Evolutionary conservation across 64 coral and sea anemone species (phyloP), one percentile per base, ranked within the genome.

Genomic region (Actinia tenebrosa): DNA sequence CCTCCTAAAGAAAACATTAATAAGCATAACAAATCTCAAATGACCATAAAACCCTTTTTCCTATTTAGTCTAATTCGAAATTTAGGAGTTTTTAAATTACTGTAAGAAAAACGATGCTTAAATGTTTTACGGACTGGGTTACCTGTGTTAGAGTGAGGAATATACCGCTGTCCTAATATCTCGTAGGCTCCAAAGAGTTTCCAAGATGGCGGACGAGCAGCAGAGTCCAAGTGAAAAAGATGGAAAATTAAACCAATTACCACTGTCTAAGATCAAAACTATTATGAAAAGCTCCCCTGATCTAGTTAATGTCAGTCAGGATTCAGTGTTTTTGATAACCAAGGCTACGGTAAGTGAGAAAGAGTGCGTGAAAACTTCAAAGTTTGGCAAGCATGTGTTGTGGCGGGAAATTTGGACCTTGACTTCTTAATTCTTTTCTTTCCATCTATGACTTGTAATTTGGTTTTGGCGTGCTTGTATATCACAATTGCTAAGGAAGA

Each of bases 281-380:
- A 98, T 98, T 44, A 98, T 98, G 96, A 98, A 95, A 86, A 98
- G 96, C 56, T 98, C 96, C 1, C 93, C 96, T 45, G 96, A 98
- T 88, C 72, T 92, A 59, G 80, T 86, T 56, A 23, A 88, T 86
- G 64, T 89, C 25, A 94, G 96, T 79, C 96, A 98, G 80, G 96
- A 98, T 14, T 98, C 96, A n/a, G 90, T 95, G 30, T 98, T 98
- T 83, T 81, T 98, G 60, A 86, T 98, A 37, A 92, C 96, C 27
- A 98, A 91, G 87, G 90, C 96, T 45, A 98, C 96, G 85, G 96
- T 98, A 88, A 87, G 95, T 89, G 18, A 4, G 14, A 50, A 2
- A 23, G 16, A 53, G 19, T 2, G 80, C 16, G 46, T 53, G 54
- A 47, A 53, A 54, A 53, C 17, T 11, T 81, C 22, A 16, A 45